Base-by-base conservation (phyloP, 2,888 invertebrate genomes). In the Podotricha telesiphe region DNA sequence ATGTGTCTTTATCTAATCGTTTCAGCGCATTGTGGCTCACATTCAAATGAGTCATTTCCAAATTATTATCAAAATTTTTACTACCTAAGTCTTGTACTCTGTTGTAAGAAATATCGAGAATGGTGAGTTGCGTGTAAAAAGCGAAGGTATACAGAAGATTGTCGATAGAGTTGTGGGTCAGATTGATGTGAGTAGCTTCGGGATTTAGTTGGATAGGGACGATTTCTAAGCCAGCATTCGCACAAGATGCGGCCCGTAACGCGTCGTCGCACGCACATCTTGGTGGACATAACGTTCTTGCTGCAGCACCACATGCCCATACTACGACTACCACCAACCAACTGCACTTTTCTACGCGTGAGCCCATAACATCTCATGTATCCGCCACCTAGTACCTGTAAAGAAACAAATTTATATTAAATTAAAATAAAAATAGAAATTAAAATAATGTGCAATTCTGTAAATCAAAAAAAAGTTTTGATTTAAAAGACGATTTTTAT, bases 191-290 rank as follows among this genome's bases (percentile, higher is more conserved):
- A 65, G 95, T 95, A 62, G 97, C 95, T 84, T 97, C 97, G 50
- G 98, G 98, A 87, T 98, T 98, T 76, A 98, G 94, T 83, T 97
- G 97, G 78, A 97, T 97, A 71, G 98, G 98, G 66, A 98, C 96
- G 78, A 97, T 96, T 84, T 97, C 97, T 75, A 98, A 94, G 72
- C 95, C 95, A 66, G 97, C 96, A 80, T 95, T 95, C 76, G 95
- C 95, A 86, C 98, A 98, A 75, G 95, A 94, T 37, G 96, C 96
- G 70, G 95, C 94, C 74, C 96, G 94, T 75, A 95, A 91, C 64
- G 96, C 95, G 85, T 97, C 97, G 93, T 96, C 95, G 93, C 98
- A 98, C 74, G 94, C 94, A 87, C 98, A 98, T 78, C 95, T 95
- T 69, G 95, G 94, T 61, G 97, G 97, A 85, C 98, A 98, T 74